A percentile compares a stretch with the other conserved stretches of the same genome.
phyloP scores from a whole-genome alignment of 1,140 invertebrate species.

The Zaprionus gabonicus region DNA sequence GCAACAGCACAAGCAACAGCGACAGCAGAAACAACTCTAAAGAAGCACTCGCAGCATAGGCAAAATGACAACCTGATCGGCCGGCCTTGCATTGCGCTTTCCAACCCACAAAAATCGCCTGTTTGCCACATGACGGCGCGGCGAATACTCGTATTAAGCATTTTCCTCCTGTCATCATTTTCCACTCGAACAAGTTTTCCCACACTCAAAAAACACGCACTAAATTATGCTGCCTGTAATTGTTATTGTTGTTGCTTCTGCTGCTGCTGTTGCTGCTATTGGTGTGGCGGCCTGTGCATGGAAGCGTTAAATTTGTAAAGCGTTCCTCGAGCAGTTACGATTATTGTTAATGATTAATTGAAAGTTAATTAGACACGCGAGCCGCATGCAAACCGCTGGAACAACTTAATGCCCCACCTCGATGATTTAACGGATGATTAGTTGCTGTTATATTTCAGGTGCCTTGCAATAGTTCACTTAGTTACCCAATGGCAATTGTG shows the following conservation, averaged over 20 bases:
- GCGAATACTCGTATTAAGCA: constrained; percentile 36
- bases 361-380: constrained; percentile 71
- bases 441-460: constrained; percentile 23
- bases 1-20: constrained; percentile 31
- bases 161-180: constrained; percentile 58
- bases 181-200: constrained; percentile 74
- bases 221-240: constrained; percentile 66
- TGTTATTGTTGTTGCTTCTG: constrained; percentile 39
- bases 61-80: constrained; percentile 46
- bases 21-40: constrained; percentile 1
- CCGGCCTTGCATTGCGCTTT: constrained; percentile 70
- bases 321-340: constrained; percentile 45
- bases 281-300: constrained; percentile 36
- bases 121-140: constrained; percentile 52
- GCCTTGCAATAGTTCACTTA: constrained; percentile 16
- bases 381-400: constrained; percentile 40
- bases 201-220: constrained; percentile 71
- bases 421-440: constrained; percentile 64
- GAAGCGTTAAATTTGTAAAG: constrained; percentile 58
- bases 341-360: constrained; percentile 73
- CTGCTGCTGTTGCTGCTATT: constrained; percentile 16
- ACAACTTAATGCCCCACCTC: constrained; percentile 50
- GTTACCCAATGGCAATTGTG: constrained; percentile 32
- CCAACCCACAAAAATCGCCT: constrained; percentile 46
- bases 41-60: constrained; percentile 7